These are phyloP conservation scores for Berghia stephanieae DNA, from an alignment of 1,140 invertebrate species.

Conservation along the genomic window DNA sequence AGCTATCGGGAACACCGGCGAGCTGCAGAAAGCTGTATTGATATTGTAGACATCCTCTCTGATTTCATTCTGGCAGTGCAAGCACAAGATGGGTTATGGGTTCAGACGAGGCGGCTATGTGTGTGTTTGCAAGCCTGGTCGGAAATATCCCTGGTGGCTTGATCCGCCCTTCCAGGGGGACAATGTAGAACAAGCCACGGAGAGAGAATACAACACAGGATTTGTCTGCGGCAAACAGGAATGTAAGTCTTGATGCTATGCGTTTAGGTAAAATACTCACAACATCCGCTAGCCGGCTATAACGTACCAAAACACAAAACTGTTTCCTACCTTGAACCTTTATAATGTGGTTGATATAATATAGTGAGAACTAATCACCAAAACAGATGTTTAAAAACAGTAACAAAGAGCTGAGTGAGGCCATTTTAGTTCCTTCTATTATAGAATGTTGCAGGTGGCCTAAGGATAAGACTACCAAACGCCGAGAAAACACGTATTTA, in stretches of 20 bases:
- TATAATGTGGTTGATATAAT: not conserved
- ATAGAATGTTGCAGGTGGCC: not conserved
- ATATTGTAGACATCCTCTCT: too few relatives aligned
- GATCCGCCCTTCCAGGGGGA: constrained; percentile 87
- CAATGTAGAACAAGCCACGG: constrained; percentile 89
- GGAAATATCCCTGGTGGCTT: constrained; percentile 82
- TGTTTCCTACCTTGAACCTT: not conserved
- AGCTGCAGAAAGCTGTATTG: too few relatives aligned
- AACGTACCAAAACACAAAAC: not conserved
- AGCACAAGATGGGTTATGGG: constrained; percentile 90
- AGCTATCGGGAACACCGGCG: too few relatives aligned
- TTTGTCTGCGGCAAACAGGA: constrained; percentile 91
- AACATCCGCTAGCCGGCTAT: too few relatives aligned
- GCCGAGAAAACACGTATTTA: too few relatives aligned
- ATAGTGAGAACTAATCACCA: too few relatives aligned
- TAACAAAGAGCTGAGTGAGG: too few relatives aligned
- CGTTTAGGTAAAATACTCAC: too few relatives aligned
- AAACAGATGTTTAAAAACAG: too few relatives aligned
- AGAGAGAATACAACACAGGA: constrained; percentile 88
- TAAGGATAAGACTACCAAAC: not conserved
- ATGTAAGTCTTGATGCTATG: constrained; percentile 87
- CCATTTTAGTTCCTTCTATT: not conserved
- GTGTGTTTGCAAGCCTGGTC: constrained; percentile 85
- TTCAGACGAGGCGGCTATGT: constrained; percentile 94
- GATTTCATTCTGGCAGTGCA: constrained; percentile 83